Evolutionary conservation across 2,888 invertebrate species (phyloP).

Genomic region (Thera britannica): DNA sequence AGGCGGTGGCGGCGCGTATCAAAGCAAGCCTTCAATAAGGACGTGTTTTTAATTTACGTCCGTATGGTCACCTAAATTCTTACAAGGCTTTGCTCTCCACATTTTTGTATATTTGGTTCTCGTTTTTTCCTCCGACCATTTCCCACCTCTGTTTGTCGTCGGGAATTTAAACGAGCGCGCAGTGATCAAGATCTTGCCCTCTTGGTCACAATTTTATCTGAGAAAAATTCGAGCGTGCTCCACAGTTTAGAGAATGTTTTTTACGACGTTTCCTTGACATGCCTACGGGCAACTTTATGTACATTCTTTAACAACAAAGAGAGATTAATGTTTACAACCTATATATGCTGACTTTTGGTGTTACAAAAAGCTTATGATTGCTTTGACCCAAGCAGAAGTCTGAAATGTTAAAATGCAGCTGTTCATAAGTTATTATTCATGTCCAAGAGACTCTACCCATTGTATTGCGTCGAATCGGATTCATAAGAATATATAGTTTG

Average conservation of each 20-base stretch:
- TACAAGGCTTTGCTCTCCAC: slow-evolving; percentile 77
- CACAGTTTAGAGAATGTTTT: slow-evolving; percentile 55
- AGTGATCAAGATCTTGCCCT: slow-evolving; percentile 63
- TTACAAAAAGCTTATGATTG: slow-evolving; percentile 20
- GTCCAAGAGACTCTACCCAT: slow-evolving; percentile 43
- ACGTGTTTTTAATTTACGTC: slow-evolving; percentile 67
- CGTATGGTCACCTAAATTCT: slow-evolving; percentile 72
- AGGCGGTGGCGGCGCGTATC: slow-evolving; percentile 54
- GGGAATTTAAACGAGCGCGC: slow-evolving; percentile 76
- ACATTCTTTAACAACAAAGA: slow-evolving; percentile 43
- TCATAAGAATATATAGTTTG: slow-evolving; percentile 47
- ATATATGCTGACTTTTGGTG: slow-evolving; percentile 14
- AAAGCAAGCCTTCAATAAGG: slow-evolving; percentile 73
- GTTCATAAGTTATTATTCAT: slow-evolving; percentile 40
- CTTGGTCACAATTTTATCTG: slow-evolving; percentile 53
- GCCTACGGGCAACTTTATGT: slow-evolving; percentile 46
- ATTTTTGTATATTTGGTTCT: slow-evolving; percentile 67
- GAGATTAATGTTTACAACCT: slow-evolving; percentile 26
- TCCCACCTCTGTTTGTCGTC: slow-evolving; percentile 68
- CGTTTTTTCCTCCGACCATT: slow-evolving; percentile 71
- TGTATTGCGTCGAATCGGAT: slow-evolving; percentile 58
- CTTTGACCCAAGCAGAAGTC: slow-evolving; percentile 17
- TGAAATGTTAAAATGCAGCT: slow-evolving; percentile 34
- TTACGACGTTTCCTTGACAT: slow-evolving; percentile 42
- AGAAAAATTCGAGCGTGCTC: slow-evolving; percentile 58